Evolutionary conservation across 2,113 vertebrate species (phyloP).

Genomic region (Cynoglossus semilaevis): DNA sequence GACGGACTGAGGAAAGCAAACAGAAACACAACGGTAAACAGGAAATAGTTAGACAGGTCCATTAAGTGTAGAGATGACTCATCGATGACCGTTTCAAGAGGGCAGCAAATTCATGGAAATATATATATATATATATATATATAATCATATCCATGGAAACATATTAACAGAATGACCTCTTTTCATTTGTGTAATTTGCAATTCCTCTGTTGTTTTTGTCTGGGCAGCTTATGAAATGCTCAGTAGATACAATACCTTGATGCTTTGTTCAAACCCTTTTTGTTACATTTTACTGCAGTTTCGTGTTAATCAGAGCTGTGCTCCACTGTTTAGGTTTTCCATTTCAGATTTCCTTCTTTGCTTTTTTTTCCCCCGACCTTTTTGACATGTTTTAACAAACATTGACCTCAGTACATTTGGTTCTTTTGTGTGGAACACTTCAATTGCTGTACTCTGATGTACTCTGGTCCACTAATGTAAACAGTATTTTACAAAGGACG

Average conservation of each 20-base stretch:
- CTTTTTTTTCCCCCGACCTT: conserved; percentile 5
- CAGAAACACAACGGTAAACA: conserved; percentile 64
- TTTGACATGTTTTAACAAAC: conserved; percentile 27
- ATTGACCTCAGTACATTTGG: conserved; percentile 27
- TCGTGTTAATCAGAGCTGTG: conserved; percentile 44
- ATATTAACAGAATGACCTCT: conserved; percentile 15
- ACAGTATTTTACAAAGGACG: too few species aligned
- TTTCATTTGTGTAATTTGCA: conserved; percentile 50
- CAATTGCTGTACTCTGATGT: too few species aligned
- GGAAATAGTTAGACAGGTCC: conserved; percentile 68
- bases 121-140: not conserved
- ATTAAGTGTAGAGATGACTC: conserved; percentile 65
- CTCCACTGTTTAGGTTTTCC: conserved; percentile 45
- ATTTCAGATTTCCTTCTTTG: conserved; percentile 39
- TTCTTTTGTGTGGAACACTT: not conserved
- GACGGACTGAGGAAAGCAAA: conserved; percentile 43
- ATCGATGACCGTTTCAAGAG: conserved; percentile 49
- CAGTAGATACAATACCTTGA: conserved; percentile 40
- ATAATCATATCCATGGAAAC: conserved; percentile 23
- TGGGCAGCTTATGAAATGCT: conserved; percentile 38
- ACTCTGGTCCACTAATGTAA: too few species aligned
- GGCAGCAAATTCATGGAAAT: too few species aligned
- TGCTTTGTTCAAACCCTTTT: too few species aligned
- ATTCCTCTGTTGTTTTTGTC: conserved; percentile 27
- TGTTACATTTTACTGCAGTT: conserved; percentile 52